Conservation (phyloP, 2,113 vertebrate species). For the Lophura nycthemera region DNA sequence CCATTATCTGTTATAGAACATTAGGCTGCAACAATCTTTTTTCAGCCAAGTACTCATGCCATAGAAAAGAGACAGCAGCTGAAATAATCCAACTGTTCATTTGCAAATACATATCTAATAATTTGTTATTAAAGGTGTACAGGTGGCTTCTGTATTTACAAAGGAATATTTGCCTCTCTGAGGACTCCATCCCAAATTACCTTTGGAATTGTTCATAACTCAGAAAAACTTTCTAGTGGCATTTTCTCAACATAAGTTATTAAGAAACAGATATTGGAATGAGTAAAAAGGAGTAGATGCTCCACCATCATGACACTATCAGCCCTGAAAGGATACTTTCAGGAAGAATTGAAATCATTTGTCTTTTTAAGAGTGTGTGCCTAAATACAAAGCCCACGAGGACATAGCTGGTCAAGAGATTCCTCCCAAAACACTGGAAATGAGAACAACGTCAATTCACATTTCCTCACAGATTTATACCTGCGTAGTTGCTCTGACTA, state of each 20-base stretch:
- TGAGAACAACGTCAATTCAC: rapidly evolving
- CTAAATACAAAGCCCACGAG: not conserved
- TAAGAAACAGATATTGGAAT: not conserved
- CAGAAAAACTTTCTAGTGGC: not conserved
- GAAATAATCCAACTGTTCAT: not conserved
- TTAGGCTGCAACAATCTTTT: not conserved
- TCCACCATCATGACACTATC: not conserved
- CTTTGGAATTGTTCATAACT: not conserved
- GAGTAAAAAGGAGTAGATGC: not conserved
- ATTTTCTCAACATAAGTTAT: not conserved
- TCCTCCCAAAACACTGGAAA: not conserved
- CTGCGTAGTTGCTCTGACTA: not conserved
- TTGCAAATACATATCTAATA: not conserved
- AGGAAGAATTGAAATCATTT: not conserved
- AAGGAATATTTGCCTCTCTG: not conserved
- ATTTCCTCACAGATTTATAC: not conserved
- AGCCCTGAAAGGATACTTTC: not conserved
- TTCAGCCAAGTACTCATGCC: not conserved
- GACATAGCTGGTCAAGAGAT: not conserved
- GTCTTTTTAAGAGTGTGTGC: not conserved
- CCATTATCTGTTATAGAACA: not conserved
- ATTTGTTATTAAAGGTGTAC: not conserved
- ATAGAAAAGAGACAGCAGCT: not conserved
- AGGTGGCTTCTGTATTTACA: not conserved
- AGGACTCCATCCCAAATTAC: not conserved